A percentile compares a stretch with the other conserved stretches of the same genome.
Evolutionary conservation across 2,888 invertebrate species (phyloP).

Genomic region (Molorchus minor): DNA sequence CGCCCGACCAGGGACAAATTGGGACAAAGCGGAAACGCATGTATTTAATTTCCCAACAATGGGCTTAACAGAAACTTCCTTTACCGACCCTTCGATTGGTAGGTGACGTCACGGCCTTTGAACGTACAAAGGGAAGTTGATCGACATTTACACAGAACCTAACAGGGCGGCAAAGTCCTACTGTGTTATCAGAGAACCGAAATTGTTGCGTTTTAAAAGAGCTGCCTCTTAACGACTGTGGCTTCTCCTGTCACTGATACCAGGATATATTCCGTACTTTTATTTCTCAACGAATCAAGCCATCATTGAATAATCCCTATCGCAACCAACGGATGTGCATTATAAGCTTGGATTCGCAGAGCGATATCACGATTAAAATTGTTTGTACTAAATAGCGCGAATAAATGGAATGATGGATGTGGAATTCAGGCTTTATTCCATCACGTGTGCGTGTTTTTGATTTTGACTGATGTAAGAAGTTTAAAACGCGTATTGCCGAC

Average conservation of each 20-base stretch:
- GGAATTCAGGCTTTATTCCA: not conserved
- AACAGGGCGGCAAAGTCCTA: not conserved
- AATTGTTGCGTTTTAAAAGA: not conserved
- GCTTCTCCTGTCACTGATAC: no score
- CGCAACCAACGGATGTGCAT: no score
- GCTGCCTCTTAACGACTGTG: no score
- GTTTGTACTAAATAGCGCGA: not conserved
- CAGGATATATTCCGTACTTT: no score
- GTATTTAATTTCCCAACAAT: not conserved
- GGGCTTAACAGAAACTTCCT: not conserved
- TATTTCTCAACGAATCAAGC: no score
- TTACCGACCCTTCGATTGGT: not conserved
- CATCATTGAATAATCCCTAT: no score
- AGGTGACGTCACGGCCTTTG: not conserved
- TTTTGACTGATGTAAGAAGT: constrained; percentile 9
- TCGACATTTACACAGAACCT: not conserved
- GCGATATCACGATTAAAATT: not conserved
- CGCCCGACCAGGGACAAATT: not conserved
- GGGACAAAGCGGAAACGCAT: not conserved
- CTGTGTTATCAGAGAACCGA: not conserved
- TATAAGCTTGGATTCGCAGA: no score
- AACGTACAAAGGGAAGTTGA: not conserved
- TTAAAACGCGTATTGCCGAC: not conserved
- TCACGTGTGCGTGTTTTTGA: constrained; percentile 4
- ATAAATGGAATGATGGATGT: constrained; percentile 5